Percentiles rank a stretch among this genome's conserved stretches.
Conservation (phyloP, 2,113 vertebrate species). For the Ceyx cyanopectus region DNA sequence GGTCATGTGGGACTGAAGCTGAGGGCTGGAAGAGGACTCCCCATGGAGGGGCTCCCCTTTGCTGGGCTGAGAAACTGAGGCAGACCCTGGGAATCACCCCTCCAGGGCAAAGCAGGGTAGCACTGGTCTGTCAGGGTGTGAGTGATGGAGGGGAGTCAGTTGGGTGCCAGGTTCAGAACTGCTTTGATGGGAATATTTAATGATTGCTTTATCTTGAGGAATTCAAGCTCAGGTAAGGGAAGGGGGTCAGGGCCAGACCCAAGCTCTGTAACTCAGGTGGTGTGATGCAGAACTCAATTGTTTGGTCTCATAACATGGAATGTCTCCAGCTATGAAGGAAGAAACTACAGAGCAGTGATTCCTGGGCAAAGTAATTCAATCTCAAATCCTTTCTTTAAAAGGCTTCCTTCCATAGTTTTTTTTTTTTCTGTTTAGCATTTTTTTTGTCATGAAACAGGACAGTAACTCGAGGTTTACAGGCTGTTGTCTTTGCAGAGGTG, state of each 20-base stretch:
- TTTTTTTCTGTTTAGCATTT: not conserved
- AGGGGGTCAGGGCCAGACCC: not conserved
- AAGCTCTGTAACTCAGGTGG: not conserved
- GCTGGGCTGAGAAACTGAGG: not conserved
- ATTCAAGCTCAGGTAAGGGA: not conserved
- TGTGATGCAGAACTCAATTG: not conserved
- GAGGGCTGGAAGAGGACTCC: not conserved
- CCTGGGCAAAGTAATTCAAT: not conserved
- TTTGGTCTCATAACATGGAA: not conserved
- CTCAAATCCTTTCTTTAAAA: not conserved
- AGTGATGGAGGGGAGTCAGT: not conserved
- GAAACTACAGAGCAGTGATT: not conserved
- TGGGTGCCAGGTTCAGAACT: not conserved
- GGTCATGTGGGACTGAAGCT: not conserved
- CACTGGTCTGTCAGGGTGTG: not conserved
- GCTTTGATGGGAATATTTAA: not conserved
- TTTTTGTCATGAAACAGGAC: not conserved
- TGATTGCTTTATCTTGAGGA: not conserved
- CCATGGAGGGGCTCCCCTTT: not conserved
- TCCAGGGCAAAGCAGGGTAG: not conserved
- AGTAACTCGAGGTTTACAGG: not conserved
- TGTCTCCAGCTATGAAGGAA: not conserved
- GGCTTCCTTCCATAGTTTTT: not conserved
- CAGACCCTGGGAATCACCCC: not conserved
- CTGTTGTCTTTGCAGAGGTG: not conserved